Evolutionary conservation across 2,888 invertebrate genomes (phyloP).

Genomic region (Tubiluchus corallicola): DNA sequence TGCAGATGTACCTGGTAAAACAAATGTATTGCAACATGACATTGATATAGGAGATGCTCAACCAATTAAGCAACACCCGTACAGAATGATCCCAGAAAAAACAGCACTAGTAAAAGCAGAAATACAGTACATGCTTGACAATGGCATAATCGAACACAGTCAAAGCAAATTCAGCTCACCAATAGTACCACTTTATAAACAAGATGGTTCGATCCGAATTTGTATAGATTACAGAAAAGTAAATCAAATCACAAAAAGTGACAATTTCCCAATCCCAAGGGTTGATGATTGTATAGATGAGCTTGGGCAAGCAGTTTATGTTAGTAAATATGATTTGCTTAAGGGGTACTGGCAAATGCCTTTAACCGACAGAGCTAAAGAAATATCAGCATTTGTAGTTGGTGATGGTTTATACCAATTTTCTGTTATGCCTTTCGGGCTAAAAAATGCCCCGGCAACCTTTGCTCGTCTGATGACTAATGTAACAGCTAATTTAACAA

Average conservation of each 20-base stretch:
- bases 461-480: slow-evolving; percentile 14
- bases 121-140: slow-evolving; percentile 15
- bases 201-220: slow-evolving; percentile 12
- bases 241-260: slow-evolving; percentile 15
- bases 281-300: slow-evolving; percentile 16
- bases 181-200: slow-evolving; percentile 5
- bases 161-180: slow-evolving; percentile 15
- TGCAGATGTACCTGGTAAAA: no score
- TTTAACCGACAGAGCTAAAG: slow-evolving; percentile 11
- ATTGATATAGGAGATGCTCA: slow-evolving; percentile 11
- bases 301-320: slow-evolving; percentile 14
- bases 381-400: slow-evolving; percentile 15
- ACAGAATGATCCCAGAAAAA: slow-evolving; percentile 14
- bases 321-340: slow-evolving; percentile 16
- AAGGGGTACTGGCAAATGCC: slow-evolving; percentile 14
- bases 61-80: slow-evolving; percentile 14
- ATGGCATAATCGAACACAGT: slow-evolving; percentile 16
- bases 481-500: slow-evolving; percentile 2
- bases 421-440: slow-evolving; percentile 15
- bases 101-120: slow-evolving; percentile 11
- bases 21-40: no score
- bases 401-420: slow-evolving; percentile 14
- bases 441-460: slow-evolving; percentile 14
- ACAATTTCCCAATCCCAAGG: slow-evolving; percentile 15
- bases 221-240: slow-evolving; percentile 16